Evolutionary conservation across 2,113 vertebrate genomes (phyloP), one percentile per base, ranked within the genome.

Genomic region (Solea senegalensis): DNA sequence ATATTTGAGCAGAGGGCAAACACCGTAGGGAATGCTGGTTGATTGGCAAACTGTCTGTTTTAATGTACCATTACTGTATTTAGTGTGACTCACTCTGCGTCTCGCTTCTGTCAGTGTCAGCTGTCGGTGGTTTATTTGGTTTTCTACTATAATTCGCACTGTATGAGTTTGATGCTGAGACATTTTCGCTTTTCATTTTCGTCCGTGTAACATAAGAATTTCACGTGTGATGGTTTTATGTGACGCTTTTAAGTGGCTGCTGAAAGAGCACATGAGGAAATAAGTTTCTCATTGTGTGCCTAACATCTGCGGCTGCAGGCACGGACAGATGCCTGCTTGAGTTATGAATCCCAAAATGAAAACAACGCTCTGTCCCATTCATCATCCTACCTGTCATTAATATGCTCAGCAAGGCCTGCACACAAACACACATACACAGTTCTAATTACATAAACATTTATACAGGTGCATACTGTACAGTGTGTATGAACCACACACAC

Each of bases 371-470:
- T 55, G 63, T 65, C 75, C 58, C 84, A 80, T 84, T 80, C 83
- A 84, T 88, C 79, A 74, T 87, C 59, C 67, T 11, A 48, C 58
- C 40, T 60, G 49, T 73, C 70, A 77, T 80, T 82, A 79, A 69
- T 57, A 75, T 76, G 63, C 60, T 69, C 52, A 48, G 59, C 48
- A 68, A 59, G 27, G 14, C 66, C 21, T 8, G 11, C 50, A 51
- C 64, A 43, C 57, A 55, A 61, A 43, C 57, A 9, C 0, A 43
- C 62, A 55, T 61, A 43, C 57, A 9, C 0, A 3, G 16, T 21
- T 15, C 46, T n/a, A 39, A 46, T 65, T 45, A 28, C 67, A 56
- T 15, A 68, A 74, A 71, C 60, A 59, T 66, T 51, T 54, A 44
- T 16, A 21, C 59, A 54, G 5, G 7, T 8, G 21, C 21, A 12